These are phyloP conservation scores for Drosophila orena DNA, from an alignment of 1,140 invertebrate species.

Conservation along the genomic window DNA sequence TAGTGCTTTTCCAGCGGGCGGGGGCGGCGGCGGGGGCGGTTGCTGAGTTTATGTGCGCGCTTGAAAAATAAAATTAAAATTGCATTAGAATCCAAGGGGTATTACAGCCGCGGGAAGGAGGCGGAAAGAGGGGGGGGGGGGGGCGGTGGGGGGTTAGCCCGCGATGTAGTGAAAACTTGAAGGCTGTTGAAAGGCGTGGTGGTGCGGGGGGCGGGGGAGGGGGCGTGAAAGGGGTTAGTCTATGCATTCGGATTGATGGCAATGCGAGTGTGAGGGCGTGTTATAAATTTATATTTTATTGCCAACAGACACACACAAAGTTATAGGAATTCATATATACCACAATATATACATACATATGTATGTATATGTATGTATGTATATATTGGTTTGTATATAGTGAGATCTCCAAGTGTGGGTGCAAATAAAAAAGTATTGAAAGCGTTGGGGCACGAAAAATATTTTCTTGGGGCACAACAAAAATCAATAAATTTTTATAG, in stretches of 20 bases:
- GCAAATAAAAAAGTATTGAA: conserved; percentile 61
- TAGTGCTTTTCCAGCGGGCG: conserved; percentile 38
- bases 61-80: conserved; percentile 84
- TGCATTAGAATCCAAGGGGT: conserved; percentile 80
- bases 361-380: too few relatives aligned
- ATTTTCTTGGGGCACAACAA: conserved; percentile 40
- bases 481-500: conserved; percentile 78
- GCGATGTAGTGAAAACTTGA: conserved; percentile 68
- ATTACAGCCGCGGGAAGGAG: conserved; percentile 40
- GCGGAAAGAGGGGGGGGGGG: background rate
- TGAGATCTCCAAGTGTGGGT: conserved; percentile 5
- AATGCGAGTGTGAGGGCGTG: conserved; percentile 59
- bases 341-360: conserved; percentile 2
- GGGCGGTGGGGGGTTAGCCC: conserved; percentile 3
- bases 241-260: conserved; percentile 67
- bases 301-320: conserved; percentile 58
- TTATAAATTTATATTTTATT: conserved; percentile 79
- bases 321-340: conserved; percentile 34
- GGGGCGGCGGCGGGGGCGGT: background rate
- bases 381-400: conserved; percentile 3
- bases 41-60: conserved; percentile 75
- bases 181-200: conserved; percentile 69
- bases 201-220: background rate
- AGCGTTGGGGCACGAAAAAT: conserved; percentile 47
- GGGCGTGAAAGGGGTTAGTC: conserved; percentile 8